These are phyloP conservation scores for Gavia stellata DNA, from an alignment of 2,113 vertebrate species.

Conservation along the genomic window DNA sequence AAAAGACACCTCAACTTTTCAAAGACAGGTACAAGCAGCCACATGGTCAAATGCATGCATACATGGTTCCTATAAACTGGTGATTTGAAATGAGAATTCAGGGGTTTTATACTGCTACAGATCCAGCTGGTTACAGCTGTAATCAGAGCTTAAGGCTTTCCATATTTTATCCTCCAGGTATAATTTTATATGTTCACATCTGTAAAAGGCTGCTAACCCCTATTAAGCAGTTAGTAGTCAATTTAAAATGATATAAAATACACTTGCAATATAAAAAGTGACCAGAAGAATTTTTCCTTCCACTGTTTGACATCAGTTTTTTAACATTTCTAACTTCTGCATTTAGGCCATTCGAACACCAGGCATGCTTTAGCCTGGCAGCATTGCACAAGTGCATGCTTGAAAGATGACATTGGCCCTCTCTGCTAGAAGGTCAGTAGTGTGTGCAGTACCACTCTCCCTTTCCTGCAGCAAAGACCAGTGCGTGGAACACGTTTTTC, in stretches of 20 bases:
- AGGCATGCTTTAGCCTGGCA: background rate
- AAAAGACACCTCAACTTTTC: background rate
- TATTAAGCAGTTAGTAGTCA: background rate
- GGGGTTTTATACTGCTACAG: background rate
- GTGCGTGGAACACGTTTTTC: background rate
- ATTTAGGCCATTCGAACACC: background rate
- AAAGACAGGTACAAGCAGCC: background rate
- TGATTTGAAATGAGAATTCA: background rate
- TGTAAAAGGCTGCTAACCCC: background rate
- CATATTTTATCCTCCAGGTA: background rate
- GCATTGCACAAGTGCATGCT: rapidly evolving
- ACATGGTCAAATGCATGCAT: background rate
- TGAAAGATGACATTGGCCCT: background rate
- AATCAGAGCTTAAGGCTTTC: background rate
- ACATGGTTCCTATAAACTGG: background rate
- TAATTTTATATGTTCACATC: background rate
- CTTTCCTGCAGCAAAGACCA: background rate
- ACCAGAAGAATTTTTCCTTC: background rate
- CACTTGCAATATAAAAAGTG: background rate
- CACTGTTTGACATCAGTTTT: background rate
- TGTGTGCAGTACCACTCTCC: background rate
- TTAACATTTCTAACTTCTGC: background rate
- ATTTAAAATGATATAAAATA: background rate
- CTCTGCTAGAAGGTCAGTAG: background rate
- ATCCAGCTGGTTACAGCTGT: background rate